Evolutionary conservation across 2,888 invertebrate species (phyloP).

Genomic region (Sthenelais limicola): DNA sequence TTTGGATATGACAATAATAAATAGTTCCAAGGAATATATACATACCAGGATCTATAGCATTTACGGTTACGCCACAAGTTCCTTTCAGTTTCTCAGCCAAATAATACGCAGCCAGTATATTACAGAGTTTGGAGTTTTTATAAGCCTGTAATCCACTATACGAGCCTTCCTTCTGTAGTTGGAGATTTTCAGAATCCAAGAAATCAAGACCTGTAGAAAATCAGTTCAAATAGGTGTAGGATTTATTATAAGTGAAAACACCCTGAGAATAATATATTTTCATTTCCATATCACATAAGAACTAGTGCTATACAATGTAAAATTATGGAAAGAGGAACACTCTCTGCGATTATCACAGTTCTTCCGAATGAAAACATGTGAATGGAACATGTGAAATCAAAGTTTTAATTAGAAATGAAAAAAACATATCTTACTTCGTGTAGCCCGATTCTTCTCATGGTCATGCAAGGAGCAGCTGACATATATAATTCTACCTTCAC

Average conservation of each 20-base stretch:
- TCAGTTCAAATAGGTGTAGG: too few species aligned
- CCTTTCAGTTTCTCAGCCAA: conserved; percentile 51
- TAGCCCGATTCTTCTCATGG: conserved; percentile 46
- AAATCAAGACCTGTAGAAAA: conserved; percentile 49
- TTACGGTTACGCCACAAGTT: conserved; percentile 48
- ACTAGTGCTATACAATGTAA: too few species aligned
- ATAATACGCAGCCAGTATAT: conserved; percentile 51
- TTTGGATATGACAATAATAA: too few species aligned
- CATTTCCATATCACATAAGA: too few species aligned
- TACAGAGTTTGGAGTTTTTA: conserved; percentile 56
- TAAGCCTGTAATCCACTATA: conserved; percentile 55
- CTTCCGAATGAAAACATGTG: too few species aligned
- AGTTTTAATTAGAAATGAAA: neutral
- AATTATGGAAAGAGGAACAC: too few species aligned
- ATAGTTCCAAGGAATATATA: neutral
- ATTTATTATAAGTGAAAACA: too few species aligned
- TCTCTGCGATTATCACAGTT: too few species aligned
- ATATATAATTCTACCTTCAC: conserved; percentile 52
- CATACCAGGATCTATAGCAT: conserved; percentile 53
- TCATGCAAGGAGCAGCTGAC: conserved; percentile 52
- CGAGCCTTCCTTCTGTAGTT: conserved; percentile 51
- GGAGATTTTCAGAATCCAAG: conserved; percentile 51
- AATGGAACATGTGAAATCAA: too few species aligned
- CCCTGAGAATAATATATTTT: too few species aligned
- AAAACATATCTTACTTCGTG: conserved; percentile 25